Percentiles rank a stretch among this genome's conserved stretches.
phyloP scores from a whole-genome alignment of 2,888 invertebrate genomes.

The Achlya flavicornis region DNA sequence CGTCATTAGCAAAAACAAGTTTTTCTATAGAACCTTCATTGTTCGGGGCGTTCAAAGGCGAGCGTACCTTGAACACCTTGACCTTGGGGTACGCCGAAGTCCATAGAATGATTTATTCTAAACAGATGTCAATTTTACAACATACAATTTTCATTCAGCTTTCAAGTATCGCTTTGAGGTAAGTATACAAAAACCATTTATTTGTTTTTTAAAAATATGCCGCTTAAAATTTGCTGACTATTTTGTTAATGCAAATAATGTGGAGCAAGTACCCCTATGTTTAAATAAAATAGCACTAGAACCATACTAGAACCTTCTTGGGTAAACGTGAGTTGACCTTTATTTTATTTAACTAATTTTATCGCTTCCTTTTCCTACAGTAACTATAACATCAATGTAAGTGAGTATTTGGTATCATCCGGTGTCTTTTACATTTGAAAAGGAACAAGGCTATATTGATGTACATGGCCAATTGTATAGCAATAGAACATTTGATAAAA shows the following conservation, averaged over 20 bases:
- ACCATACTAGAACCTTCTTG: background rate
- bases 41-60: background rate
- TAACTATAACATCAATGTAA: background rate
- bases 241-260: no score
- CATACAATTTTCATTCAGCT: background rate
- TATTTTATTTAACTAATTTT: background rate
- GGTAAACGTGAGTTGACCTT: background rate
- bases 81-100: background rate
- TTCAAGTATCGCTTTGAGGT: background rate
- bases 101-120: background rate
- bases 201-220: no score
- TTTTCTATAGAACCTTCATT: conserved; percentile 2
- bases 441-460: no score
- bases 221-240: no score
- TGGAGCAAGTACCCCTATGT: background rate
- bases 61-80: conserved; percentile 1
- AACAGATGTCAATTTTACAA: background rate
- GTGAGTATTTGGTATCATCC: background rate
- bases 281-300: background rate
- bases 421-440: no score
- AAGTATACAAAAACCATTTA: no score
- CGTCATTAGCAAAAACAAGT: conserved; percentile 5
- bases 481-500: no score
- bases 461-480: no score
- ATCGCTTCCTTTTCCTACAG: background rate